phyloP scores from a whole-genome alignment of 2,888 invertebrate genomes.

The Lepidocyrtinus sp. region DNA sequence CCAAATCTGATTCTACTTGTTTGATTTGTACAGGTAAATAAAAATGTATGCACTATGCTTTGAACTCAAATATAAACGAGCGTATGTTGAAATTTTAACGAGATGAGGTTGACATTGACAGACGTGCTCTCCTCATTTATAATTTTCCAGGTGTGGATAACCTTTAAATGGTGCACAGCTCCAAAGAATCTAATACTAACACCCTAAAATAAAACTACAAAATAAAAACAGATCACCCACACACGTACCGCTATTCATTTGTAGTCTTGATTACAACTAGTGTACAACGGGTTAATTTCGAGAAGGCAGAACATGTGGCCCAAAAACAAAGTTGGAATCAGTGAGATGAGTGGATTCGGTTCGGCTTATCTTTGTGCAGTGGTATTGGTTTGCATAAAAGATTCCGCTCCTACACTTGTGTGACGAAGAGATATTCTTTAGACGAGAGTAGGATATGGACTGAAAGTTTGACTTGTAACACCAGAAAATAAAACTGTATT shows the following conservation, averaged over 20 bases:
- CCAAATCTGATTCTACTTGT: no score
- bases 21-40: no score
- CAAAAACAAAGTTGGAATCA: background rate
- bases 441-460: slow-evolving; percentile 51
- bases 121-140: slow-evolving; percentile 3
- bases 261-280: no score
- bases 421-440: slow-evolving; percentile 41
- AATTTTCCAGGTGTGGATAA: slow-evolving; percentile 35
- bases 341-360: background rate
- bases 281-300: background rate
- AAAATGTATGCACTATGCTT: no score
- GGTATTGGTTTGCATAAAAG: no score
- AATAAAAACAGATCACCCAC: background rate
- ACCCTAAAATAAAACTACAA: background rate
- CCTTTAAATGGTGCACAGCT: slow-evolving; percentile 14
- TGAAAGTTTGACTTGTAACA: slow-evolving; percentile 35
- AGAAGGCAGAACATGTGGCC: slow-evolving; percentile 26
- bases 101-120: no score
- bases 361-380: background rate
- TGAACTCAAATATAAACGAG: no score
- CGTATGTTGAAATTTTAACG: no score
- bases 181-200: no score
- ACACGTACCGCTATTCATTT: no score
- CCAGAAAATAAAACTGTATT: no score
- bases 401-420: background rate